A percentile compares a stretch with the other conserved stretches of the same genome.
phyloP scores from a whole-genome alignment of 2,113 vertebrate genomes.

The Mus pahari region DNA sequence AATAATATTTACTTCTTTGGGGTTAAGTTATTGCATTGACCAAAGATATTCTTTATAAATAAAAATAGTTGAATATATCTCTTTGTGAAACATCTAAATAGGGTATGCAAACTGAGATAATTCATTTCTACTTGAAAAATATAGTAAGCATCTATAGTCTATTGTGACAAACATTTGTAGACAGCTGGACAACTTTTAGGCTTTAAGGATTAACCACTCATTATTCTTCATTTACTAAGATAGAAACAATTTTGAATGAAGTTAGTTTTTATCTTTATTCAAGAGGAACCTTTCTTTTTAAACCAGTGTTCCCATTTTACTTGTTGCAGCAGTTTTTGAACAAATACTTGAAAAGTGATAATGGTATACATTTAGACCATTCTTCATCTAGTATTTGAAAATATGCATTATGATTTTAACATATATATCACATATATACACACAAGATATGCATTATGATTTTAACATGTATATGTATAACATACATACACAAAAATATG shows the following conservation, averaged over 20 bases:
- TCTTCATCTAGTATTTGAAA: not conserved
- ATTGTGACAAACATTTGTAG: slow-evolving; percentile 61
- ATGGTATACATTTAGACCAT: not conserved
- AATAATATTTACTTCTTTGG: not conserved
- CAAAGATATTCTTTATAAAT: slow-evolving; percentile 26
- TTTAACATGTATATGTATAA: too few species aligned
- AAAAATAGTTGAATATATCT: slow-evolving; percentile 51
- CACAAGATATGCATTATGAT: too few species aligned
- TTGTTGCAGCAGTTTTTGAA: slow-evolving; percentile 16
- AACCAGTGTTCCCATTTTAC: slow-evolving; percentile 54
- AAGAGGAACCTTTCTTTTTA: not conserved
- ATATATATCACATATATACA: too few species aligned
- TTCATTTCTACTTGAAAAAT: slow-evolving; percentile 72
- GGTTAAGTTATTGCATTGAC: not conserved
- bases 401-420: too few species aligned
- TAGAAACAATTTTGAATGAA: slow-evolving; percentile 39
- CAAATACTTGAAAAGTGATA: slow-evolving; percentile 48
- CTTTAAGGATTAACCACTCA: slow-evolving; percentile 66
- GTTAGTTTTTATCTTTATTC: slow-evolving; percentile 67
- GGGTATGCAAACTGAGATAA: slow-evolving; percentile 13
- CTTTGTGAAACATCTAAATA: slow-evolving; percentile 62
- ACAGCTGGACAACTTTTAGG: slow-evolving; percentile 68
- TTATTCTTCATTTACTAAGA: slow-evolving; percentile 74
- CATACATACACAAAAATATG: too few species aligned
- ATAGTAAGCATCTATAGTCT: not conserved